phyloP scores from a whole-genome alignment of 2,888 invertebrate species.

The Ommatoiulus sabulosus region DNA sequence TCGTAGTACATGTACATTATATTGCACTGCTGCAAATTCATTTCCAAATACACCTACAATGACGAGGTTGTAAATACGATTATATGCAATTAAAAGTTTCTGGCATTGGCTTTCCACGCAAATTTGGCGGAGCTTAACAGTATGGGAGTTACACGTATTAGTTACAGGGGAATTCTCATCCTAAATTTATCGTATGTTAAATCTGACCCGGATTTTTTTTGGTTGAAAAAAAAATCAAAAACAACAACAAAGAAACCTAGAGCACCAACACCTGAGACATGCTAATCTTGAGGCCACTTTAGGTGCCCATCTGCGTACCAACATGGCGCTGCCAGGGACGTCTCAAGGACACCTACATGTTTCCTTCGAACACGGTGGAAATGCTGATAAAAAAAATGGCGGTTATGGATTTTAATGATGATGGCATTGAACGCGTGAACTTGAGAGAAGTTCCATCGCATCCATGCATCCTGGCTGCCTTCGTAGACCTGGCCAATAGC shows the following conservation, averaged over 20 bases:
- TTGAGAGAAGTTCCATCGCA: conserved; percentile 12
- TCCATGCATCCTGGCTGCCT: not conserved
- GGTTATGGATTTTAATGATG: conserved; percentile 43
- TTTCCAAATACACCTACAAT: no score
- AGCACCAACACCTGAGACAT: conserved; percentile 11
- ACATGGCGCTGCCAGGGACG: not conserved
- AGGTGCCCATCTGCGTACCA: not conserved
- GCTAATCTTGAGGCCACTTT: conserved; percentile 2
- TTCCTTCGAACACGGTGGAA: not conserved
- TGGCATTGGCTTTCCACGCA: no score
- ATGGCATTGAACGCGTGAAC: conserved; percentile 29
- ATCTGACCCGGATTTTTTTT: not conserved
- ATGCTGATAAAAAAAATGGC: conserved; percentile 3
- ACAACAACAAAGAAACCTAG: not conserved
- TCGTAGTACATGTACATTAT: no score
- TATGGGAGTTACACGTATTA: no score
- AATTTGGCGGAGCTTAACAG: no score
- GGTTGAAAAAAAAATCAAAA: not conserved
- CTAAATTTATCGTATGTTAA: not conserved
- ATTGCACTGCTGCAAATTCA: no score
- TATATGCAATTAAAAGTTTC: no score
- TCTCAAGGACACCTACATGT: not conserved
- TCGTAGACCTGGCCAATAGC: conserved; percentile 20
- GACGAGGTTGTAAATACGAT: no score
- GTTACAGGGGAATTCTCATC: not conserved